A percentile compares a stretch with the other conserved stretches of the same genome.
These are phyloP conservation scores for Eucidaris tribuloides DNA, from an alignment of 35 echinoderm and acorn worm species.

Conservation along the genomic window DNA sequence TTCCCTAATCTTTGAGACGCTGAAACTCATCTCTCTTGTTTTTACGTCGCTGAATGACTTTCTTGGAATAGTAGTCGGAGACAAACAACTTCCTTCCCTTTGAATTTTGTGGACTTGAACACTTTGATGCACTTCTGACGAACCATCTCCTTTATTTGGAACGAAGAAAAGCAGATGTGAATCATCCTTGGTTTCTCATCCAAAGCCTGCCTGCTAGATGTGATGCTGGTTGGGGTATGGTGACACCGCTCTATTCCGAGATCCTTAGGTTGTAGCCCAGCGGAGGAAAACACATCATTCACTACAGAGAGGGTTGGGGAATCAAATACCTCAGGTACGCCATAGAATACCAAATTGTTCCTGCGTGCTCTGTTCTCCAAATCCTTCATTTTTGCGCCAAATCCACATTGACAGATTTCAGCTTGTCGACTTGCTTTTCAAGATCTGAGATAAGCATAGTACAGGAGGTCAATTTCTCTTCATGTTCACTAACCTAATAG, in stretches of 20 bases:
- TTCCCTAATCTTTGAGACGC: constrained; percentile 5
- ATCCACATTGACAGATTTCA: background rate
- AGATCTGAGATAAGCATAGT: background rate
- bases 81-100: background rate
- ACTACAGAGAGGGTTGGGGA: too few relatives aligned
- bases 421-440: background rate
- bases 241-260: too few relatives aligned
- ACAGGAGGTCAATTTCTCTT: background rate
- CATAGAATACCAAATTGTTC: background rate
- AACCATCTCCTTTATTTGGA: too few relatives aligned
- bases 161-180: too few relatives aligned
- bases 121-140: too few relatives aligned
- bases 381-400: background rate
- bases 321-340: too few relatives aligned
- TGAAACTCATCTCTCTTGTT: background rate
- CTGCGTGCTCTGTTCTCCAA: background rate
- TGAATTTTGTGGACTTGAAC: too few relatives aligned
- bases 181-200: too few relatives aligned
- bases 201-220: too few relatives aligned
- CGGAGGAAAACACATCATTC: too few relatives aligned
- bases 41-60: background rate
- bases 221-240: too few relatives aligned
- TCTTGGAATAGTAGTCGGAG: background rate
- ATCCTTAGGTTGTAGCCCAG: too few relatives aligned
- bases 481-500: background rate